Conservation (phyloP, 2,113 vertebrate genomes). For the Opisthocomus hoazin region DNA sequence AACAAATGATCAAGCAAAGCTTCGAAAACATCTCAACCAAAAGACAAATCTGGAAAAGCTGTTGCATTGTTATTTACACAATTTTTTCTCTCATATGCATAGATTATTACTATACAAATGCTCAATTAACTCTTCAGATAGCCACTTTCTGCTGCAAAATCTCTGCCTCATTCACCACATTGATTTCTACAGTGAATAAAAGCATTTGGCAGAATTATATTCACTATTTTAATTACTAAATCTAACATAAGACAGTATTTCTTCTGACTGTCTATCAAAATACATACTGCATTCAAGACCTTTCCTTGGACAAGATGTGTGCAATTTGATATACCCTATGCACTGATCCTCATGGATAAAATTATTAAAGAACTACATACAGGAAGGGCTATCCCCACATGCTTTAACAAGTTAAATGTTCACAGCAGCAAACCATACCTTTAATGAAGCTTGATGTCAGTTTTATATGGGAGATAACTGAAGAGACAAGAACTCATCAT, state of each 20-base stretch:
- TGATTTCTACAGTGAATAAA: neutral
- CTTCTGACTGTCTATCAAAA: neutral
- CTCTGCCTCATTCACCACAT: neutral
- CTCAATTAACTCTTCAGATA: neutral
- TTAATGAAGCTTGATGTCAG: neutral
- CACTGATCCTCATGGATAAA: neutral
- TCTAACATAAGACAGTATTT: neutral
- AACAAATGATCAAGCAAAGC: neutral
- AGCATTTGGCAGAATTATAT: neutral
- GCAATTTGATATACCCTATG: neutral
- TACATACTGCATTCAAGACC: neutral
- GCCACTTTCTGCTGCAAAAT: neutral
- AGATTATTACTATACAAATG: neutral
- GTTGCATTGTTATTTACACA: neutral
- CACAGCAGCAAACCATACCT: neutral
- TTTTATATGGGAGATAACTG: neutral
- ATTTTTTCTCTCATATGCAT: neutral
- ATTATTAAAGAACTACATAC: neutral
- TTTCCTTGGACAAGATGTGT: neutral
- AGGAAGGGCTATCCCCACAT: neutral
- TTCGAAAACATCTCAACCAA: neutral
- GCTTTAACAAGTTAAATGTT: neutral
- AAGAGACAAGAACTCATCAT: neutral
- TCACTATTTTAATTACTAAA: neutral
- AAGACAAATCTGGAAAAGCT: neutral